Evolutionary conservation across 2,113 vertebrate genomes (phyloP).

Genomic region (Proteles cristata): DNA sequence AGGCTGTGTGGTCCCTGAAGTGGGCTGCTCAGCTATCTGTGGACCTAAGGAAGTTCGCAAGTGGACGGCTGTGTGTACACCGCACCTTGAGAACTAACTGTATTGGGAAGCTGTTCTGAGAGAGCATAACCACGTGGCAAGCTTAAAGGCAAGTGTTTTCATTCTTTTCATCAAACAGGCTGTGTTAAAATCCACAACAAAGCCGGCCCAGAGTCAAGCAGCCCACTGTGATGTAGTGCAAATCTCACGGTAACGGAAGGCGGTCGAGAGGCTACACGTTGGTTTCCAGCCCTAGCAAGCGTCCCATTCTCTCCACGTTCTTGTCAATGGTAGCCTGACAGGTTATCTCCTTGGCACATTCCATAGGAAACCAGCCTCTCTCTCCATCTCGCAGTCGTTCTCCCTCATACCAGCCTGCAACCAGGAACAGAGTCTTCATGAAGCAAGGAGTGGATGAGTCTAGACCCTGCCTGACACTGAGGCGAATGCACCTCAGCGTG

Average conservation of each 20-base stretch:
- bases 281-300: slow-evolving; percentile 95
- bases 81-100: neutral
- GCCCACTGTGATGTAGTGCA: slow-evolving; percentile 56
- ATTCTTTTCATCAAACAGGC: neutral
- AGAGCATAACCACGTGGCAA: neutral
- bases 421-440: neutral
- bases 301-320: slow-evolving; percentile 98
- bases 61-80: neutral
- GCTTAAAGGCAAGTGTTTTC: neutral
- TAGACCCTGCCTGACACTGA: neutral
- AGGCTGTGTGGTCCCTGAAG: neutral
- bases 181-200: neutral
- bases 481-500: neutral
- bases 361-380: slow-evolving; percentile 94
- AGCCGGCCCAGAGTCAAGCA: neutral
- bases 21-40: neutral
- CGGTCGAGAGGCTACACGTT: slow-evolving; percentile 87
- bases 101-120: neutral
- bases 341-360: slow-evolving; percentile 94
- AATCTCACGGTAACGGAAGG: neutral
- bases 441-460: neutral
- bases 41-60: neutral
- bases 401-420: slow-evolving; percentile 96
- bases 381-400: slow-evolving; percentile 94
- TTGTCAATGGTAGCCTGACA: slow-evolving; percentile 94